Base-by-base conservation (phyloP, 2,888 invertebrate genomes). In the Trachelus iudaicus region DNA sequence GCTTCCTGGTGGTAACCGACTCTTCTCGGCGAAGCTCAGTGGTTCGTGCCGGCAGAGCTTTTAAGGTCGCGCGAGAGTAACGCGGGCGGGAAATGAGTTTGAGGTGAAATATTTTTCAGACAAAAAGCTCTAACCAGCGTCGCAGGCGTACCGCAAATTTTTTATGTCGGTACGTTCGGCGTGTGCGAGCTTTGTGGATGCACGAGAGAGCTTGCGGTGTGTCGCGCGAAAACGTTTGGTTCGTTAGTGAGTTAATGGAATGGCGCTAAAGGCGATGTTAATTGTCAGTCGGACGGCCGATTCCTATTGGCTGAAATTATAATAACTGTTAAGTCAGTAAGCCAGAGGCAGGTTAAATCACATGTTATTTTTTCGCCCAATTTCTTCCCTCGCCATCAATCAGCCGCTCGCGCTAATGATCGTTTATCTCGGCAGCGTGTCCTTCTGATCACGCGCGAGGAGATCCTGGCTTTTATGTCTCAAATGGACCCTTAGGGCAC, bases 321-420 rank as follows among this genome's bases (percentile, higher is more conserved):
- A 56, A 56, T 23, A 23, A 56, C 56, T 23, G 56, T 56, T 56
- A 23, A 56, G 56, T 23, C 56, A 9, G 56, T 56, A 56, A 56
- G 56, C 56, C 56, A 56, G 56, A 56, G 56, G 56, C 56, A 56
- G 56, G 56, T 56, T 56, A 9, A 56, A 23, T 56, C 56, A 9
- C 0, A 6, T 23, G 56, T 56, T 56, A 71, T 71, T 71, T 71
- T 71, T 71, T 71, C 71, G 31, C 71, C 71, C 71, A 71, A 71
- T 71, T 71, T 71, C 71, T 71, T 71, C 6, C 23, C 31, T 31
- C 71, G 71, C 31, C 71, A 71, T 71, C 71, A 71, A 71, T 71
- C 71, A 71, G 71, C 31, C 13, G 71, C 71, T 13, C 71, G 71
- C 71, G 31, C 71, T 71, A 71, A 71, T 23, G 71, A 71, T 31